Conservation (phyloP, 2,888 invertebrate species). For the Coenonympha arcania region DNA sequence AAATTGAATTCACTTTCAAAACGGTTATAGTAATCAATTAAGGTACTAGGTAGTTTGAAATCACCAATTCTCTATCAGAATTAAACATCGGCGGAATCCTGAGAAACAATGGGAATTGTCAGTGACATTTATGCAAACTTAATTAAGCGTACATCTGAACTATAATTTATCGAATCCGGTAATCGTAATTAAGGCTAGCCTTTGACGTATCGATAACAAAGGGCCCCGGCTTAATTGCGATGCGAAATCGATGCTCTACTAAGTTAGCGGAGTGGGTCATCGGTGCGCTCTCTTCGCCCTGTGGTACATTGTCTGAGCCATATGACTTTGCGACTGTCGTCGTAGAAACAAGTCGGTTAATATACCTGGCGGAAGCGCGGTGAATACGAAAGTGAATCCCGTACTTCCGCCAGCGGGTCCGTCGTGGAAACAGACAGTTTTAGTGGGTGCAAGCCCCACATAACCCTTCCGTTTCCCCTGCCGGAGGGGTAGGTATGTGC, state of each 20-base stretch:
- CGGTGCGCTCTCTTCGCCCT: constrained; percentile 21
- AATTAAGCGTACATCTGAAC: constrained; percentile 33
- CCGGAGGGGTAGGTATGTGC: too few species aligned
- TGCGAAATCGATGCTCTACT: constrained; percentile 61
- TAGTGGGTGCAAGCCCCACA: too few species aligned
- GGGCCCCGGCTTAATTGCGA: constrained; percentile 52
- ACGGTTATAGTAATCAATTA: too few species aligned
- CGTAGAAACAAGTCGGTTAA: too few species aligned
- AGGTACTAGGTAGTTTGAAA: too few species aligned
- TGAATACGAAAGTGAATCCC: too few species aligned
- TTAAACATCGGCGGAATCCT: constrained; percentile 16
- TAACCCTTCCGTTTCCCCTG: too few species aligned
- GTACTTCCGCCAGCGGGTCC: too few species aligned
- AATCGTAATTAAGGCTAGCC: constrained; percentile 33
- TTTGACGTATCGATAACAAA: constrained; percentile 34
- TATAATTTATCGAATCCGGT: constrained; percentile 30
- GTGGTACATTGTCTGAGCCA: neutral
- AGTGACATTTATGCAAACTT: constrained; percentile 35
- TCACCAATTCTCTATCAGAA: neutral
- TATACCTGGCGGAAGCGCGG: too few species aligned
- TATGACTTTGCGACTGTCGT: too few species aligned
- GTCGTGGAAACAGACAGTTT: too few species aligned
- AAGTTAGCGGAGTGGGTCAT: constrained; percentile 66
- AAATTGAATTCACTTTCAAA: neutral
- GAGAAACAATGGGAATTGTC: constrained; percentile 23